Evolutionary conservation across 35 echinoderm and acorn worm genomes (phyloP).

Genomic region (Ptychodera flava): DNA sequence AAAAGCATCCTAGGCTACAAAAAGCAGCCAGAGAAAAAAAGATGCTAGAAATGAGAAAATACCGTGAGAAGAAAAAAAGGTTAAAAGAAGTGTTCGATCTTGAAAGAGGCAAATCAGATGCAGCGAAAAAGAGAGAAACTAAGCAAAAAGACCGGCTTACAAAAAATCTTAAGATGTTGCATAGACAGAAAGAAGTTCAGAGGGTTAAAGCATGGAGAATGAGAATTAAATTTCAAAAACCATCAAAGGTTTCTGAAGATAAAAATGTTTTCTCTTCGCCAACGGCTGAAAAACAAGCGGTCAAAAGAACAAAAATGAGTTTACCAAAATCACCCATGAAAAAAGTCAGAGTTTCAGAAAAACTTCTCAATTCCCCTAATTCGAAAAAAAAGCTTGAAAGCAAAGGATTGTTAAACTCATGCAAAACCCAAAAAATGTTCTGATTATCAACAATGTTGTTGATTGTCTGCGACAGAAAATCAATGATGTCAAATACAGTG

Average conservation of each 20-base stretch:
- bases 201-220: constrained; percentile 13
- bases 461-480: neutral
- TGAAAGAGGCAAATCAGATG: constrained; percentile 11
- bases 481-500: neutral
- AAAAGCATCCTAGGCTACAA: neutral
- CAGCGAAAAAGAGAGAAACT: constrained; percentile 3
- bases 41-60: constrained; percentile 19
- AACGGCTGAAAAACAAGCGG: neutral
- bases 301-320: neutral
- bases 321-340: constrained; percentile 22
- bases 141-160: neutral
- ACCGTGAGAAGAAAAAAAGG: constrained; percentile 14
- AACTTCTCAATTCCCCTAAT: constrained; percentile 7
- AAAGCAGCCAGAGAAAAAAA: constrained; percentile 3
- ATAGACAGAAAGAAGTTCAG: constrained; percentile 1
- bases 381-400: neutral
- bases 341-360: neutral
- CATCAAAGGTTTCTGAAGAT: neutral
- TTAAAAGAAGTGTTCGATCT: constrained; percentile 4
- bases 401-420: neutral
- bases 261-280: neutral
- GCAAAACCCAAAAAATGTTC: neutral
- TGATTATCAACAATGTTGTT: neutral
- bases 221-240: constrained; percentile 4
- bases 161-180: neutral